Percentiles rank a stretch among this genome's conserved stretches.
phyloP scores from a whole-genome alignment of 2,888 invertebrate genomes.

The Lordiphosa fenestrarum region DNA sequence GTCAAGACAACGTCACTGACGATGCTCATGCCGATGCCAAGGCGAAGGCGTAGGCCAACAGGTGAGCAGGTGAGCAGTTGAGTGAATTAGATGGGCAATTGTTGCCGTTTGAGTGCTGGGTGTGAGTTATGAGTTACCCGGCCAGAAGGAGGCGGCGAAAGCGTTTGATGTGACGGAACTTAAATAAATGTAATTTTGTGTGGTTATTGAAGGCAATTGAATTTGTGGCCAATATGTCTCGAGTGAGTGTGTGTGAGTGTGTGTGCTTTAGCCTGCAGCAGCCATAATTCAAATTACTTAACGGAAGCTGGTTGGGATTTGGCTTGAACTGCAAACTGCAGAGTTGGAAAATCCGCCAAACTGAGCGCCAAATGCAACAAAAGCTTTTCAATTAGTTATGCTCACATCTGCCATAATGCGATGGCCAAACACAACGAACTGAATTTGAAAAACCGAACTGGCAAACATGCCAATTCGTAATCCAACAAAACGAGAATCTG shows the following conservation, averaged over 20 bases:
- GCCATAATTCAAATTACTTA: too few species aligned
- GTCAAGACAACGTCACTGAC: slow-evolving; percentile 33
- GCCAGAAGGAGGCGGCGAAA: slow-evolving; percentile 31
- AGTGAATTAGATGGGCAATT: slow-evolving; percentile 74
- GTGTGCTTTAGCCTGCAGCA: slow-evolving; percentile 10
- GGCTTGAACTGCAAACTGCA: too few species aligned
- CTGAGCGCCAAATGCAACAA: slow-evolving; percentile 40
- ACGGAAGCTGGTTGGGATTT: too few species aligned
- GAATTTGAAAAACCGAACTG: slow-evolving; percentile 43
- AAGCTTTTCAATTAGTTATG: slow-evolving; percentile 71
- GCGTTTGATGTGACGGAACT: slow-evolving; percentile 73
- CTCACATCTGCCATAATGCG: slow-evolving; percentile 66
- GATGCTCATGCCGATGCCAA: slow-evolving; percentile 42
- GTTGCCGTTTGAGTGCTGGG: slow-evolving; percentile 34
- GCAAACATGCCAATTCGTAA: slow-evolving; percentile 58
- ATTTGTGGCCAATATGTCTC: slow-evolving; percentile 34
- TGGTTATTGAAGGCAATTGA: slow-evolving; percentile 64
- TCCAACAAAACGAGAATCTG: slow-evolving; percentile 45
- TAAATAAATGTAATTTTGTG: slow-evolving; percentile 73
- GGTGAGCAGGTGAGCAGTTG: slow-evolving; percentile 37
- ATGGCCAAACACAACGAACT: slow-evolving; percentile 46
- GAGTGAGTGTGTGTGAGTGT: neutral
- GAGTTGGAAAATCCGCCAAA: neutral
- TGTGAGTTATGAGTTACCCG: slow-evolving; percentile 17
- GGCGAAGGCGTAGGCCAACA: slow-evolving; percentile 6